A percentile compares a stretch with the other conserved stretches of the same genome.
These are phyloP conservation scores for Saiga tatarica DNA, from an alignment of 2,113 vertebrate genomes.

Conservation along the genomic window DNA sequence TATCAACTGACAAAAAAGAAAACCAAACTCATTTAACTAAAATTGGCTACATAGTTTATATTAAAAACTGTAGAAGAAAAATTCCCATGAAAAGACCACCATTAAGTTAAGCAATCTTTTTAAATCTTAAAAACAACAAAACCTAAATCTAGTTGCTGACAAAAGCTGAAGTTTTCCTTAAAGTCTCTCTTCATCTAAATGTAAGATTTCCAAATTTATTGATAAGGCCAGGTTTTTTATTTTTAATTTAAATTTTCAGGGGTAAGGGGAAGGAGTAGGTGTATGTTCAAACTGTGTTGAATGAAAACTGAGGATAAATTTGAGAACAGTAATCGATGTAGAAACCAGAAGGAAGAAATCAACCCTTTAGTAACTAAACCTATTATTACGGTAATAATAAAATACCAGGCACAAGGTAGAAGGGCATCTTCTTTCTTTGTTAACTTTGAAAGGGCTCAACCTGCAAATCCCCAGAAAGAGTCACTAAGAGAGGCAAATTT, in stretches of 20 bases:
- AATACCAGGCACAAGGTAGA: neutral
- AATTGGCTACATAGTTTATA: neutral
- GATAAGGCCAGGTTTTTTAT: neutral
- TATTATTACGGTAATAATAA: neutral
- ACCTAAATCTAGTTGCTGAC: neutral
- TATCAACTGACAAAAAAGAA: neutral
- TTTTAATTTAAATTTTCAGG: neutral
- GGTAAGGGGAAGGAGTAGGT: fast-evolving
- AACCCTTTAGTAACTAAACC: neutral
- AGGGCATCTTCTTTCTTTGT: neutral
- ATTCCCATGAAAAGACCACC: neutral
- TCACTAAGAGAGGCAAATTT: neutral
- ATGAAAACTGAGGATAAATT: neutral
- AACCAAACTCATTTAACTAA: neutral
- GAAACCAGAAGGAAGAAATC: neutral
- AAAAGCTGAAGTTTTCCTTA: constrained; percentile 5
- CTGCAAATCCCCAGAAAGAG: neutral
- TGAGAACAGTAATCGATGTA: neutral
- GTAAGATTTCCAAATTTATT: neutral
- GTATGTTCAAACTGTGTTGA: neutral
- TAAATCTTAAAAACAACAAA: neutral
- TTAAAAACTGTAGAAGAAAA: neutral
- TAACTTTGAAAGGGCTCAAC: neutral
- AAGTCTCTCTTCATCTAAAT: constrained; percentile 11
- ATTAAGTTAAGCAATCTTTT: neutral